These are phyloP conservation scores for Chrosomus eos DNA, from an alignment of 2,797 vertebrate genomes.

Conservation along the genomic window DNA sequence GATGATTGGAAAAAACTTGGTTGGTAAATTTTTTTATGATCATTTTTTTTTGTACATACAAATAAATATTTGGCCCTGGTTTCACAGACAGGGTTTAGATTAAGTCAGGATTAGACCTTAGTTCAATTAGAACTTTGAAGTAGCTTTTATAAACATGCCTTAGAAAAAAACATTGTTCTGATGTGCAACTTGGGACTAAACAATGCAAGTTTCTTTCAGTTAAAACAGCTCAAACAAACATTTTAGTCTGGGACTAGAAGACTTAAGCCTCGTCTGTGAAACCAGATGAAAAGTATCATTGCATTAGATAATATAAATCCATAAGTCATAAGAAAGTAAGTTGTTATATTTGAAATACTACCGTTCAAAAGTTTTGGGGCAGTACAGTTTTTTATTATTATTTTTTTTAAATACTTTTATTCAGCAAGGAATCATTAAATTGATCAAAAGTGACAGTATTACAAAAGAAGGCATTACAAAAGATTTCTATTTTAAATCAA, in stretches of 20 bases:
- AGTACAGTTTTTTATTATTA: neutral
- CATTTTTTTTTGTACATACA: no score
- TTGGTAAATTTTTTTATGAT: no score
- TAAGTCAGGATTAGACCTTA: neutral
- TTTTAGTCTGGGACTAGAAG: neutral
- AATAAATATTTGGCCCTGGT: neutral
- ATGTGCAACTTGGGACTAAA: no score
- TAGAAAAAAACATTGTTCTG: no score
- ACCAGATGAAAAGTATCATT: neutral
- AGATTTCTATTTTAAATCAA: neutral
- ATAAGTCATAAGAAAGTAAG: neutral
- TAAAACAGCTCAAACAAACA: neutral
- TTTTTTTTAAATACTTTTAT: neutral
- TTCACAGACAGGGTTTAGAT: neutral
- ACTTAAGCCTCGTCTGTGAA: no score
- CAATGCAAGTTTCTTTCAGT: neutral
- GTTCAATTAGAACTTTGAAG: neutral
- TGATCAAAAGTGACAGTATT: neutral
- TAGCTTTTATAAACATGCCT: no score
- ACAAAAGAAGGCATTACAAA: neutral
- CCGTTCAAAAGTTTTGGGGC: neutral
- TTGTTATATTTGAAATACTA: neutral
- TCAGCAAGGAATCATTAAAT: neutral
- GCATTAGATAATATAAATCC: neutral
- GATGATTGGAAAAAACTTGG: constrained; percentile 23